Conservation (phyloP, 2,113 vertebrate genomes). For the Ochotona curzoniae region DNA sequence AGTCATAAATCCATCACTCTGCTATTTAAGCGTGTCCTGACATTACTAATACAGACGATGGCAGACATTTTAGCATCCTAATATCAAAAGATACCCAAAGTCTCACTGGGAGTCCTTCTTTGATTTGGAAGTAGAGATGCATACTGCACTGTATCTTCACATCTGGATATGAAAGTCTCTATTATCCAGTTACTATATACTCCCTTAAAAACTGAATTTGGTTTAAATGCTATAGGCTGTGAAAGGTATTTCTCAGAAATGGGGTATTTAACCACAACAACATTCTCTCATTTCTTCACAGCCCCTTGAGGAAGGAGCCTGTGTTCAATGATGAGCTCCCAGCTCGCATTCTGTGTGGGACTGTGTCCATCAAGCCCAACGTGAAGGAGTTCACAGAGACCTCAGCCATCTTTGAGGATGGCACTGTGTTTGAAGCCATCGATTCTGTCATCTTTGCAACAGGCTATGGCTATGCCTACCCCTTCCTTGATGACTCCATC, state of each 20-base stretch:
- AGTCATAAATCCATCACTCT: too few species aligned
- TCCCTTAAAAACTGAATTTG: background rate
- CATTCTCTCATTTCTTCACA: background rate
- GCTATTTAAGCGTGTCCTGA: too few species aligned
- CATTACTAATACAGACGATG: too few species aligned
- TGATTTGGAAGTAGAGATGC: too few species aligned
- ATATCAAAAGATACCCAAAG: too few species aligned
- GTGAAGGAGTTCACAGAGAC: slow-evolving; percentile 88
- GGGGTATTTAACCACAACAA: background rate
- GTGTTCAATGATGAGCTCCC: slow-evolving; percentile 91
- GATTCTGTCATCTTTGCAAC: slow-evolving; percentile 92
- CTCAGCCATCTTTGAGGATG: slow-evolving; percentile 90
- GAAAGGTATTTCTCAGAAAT: background rate
- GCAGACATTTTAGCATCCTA: too few species aligned
- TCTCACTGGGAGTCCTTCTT: too few species aligned
- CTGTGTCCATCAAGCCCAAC: slow-evolving; percentile 87
- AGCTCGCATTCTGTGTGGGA: slow-evolving; percentile 87
- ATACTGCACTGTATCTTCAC: too few species aligned
- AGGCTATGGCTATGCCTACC: slow-evolving; percentile 87
- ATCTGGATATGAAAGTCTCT: too few species aligned
- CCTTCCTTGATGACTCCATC: slow-evolving; percentile 88
- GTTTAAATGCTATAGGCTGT: background rate
- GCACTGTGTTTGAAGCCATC: slow-evolving; percentile 86
- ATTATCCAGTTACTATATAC: too few species aligned
- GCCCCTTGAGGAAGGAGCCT: slow-evolving; percentile 75